These are phyloP conservation scores for Austrolebias charrua DNA, from an alignment of 2,797 vertebrate genomes.

Conservation along the genomic window DNA sequence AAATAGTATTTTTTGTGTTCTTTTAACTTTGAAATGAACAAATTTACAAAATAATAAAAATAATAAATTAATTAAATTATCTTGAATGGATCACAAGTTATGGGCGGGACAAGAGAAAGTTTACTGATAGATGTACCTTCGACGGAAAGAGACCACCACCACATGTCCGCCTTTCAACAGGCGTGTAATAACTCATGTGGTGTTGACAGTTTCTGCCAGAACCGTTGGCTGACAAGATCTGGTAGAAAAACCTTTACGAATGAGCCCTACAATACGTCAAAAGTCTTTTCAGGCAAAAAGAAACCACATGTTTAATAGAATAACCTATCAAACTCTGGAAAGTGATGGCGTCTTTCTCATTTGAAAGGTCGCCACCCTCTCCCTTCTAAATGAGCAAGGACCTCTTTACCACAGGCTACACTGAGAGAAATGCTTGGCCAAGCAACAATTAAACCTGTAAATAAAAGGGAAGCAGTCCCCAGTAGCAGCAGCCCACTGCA, in stretches of 20 bases:
- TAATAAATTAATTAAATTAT: no score
- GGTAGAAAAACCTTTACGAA: slow-evolving; percentile 8
- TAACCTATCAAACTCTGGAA: slow-evolving; percentile 41
- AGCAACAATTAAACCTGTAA: slow-evolving; percentile 59
- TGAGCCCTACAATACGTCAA: slow-evolving; percentile 29
- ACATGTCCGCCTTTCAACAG: no score
- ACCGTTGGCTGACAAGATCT: slow-evolving; percentile 10
- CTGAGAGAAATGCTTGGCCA: slow-evolving; percentile 39
- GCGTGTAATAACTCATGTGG: not conserved
- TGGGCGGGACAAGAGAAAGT: no score
- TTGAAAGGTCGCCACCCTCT: slow-evolving; percentile 50
- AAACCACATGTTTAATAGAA: slow-evolving; percentile 29
- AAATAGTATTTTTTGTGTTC: no score
- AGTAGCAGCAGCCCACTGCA: slow-evolving; percentile 9
- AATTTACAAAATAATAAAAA: no score
- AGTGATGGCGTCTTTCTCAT: slow-evolving; percentile 47
- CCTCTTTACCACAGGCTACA: slow-evolving; percentile 41
- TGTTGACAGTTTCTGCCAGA: slow-evolving; percentile 14
- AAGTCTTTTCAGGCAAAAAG: slow-evolving; percentile 20
- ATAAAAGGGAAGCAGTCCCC: not conserved
- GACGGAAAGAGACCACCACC: no score
- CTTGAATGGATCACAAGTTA: no score
- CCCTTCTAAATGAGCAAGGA: slow-evolving; percentile 37
- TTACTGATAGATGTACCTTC: no score
- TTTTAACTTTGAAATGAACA: no score